Percentiles rank a stretch among this genome's conserved stretches.
phyloP scores from a whole-genome alignment of 2,888 invertebrate species.

The Vanessa cardui region DNA sequence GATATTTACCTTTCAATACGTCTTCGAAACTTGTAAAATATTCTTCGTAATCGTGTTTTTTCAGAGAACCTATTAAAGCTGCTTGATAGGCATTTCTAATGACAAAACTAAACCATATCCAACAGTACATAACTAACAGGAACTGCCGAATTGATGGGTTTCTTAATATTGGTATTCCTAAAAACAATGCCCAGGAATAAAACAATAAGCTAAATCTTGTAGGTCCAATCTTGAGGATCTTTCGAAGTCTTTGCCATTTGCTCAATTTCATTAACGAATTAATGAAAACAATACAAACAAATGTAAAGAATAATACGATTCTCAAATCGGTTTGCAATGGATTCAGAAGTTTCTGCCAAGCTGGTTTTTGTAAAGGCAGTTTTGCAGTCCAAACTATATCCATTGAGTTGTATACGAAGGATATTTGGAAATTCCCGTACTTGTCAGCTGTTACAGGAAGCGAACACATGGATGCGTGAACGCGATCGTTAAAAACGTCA shows the following conservation, averaged over 20 bases:
- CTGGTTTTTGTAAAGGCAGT: constrained; percentile 49
- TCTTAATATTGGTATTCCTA: constrained; percentile 55
- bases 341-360: constrained; percentile 60
- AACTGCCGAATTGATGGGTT: constrained; percentile 50
- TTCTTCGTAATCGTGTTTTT: constrained; percentile 48
- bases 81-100: constrained; percentile 62
- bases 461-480: constrained; percentile 55
- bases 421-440: constrained; percentile 63
- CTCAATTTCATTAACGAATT: constrained; percentile 49
- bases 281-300: constrained; percentile 51
- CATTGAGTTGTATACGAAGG: constrained; percentile 58
- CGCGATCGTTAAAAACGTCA: constrained; percentile 53
- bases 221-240: constrained; percentile 45
- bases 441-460: constrained; percentile 53
- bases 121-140: constrained; percentile 50
- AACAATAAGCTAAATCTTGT: constrained; percentile 56
- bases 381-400: constrained; percentile 61
- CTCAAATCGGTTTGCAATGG: constrained; percentile 54
- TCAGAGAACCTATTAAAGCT: constrained; percentile 55
- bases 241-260: constrained; percentile 46
- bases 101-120: constrained; percentile 61
- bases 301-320: constrained; percentile 50
- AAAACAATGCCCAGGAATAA: constrained; percentile 59
- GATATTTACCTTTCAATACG: constrained; percentile 45
- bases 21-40: constrained; percentile 49